A percentile compares a stretch with the other conserved stretches of the same genome.
phyloP scores from a whole-genome alignment of 2,888 invertebrate species.

The Poecilus cupreus region DNA sequence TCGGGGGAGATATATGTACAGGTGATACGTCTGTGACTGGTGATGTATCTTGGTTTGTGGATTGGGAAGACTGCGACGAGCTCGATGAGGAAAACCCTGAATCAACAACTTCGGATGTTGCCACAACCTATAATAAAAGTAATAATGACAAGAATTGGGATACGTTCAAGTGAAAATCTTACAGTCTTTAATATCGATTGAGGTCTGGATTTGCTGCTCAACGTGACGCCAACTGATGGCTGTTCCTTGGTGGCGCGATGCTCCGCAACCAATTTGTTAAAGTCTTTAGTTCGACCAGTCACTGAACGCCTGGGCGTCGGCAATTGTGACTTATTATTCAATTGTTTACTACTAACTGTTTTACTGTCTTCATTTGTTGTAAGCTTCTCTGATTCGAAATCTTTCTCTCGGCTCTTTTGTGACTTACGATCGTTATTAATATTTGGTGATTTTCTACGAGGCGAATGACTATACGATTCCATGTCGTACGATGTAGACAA shows the following conservation, averaged over 20 bases:
- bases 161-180: background rate
- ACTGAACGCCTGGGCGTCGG: slow-evolving; percentile 83
- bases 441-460: slow-evolving; percentile 37
- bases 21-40: slow-evolving; percentile 26
- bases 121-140: slow-evolving; percentile 23
- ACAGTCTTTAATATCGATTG: slow-evolving; percentile 53
- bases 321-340: slow-evolving; percentile 77
- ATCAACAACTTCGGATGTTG: slow-evolving; percentile 10
- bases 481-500: background rate
- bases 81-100: slow-evolving; percentile 37
- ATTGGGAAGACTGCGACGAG: slow-evolving; percentile 51
- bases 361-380: background rate
- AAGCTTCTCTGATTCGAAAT: slow-evolving; percentile 27
- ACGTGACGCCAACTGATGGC: background rate
- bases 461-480: background rate
- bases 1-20: slow-evolving; percentile 21
- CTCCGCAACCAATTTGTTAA: slow-evolving; percentile 82
- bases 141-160: background rate
- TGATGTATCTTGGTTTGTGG: slow-evolving; percentile 21
- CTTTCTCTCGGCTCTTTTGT: slow-evolving; percentile 53
- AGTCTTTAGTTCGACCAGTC: slow-evolving; percentile 81
- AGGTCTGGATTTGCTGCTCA: slow-evolving; percentile 41
- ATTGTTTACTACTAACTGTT: background rate
- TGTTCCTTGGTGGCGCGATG: slow-evolving; percentile 70
- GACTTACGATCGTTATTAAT: slow-evolving; percentile 45